These are phyloP conservation scores for Rhinoraja longicauda DNA, from an alignment of 2,797 vertebrate species.

Conservation along the genomic window DNA sequence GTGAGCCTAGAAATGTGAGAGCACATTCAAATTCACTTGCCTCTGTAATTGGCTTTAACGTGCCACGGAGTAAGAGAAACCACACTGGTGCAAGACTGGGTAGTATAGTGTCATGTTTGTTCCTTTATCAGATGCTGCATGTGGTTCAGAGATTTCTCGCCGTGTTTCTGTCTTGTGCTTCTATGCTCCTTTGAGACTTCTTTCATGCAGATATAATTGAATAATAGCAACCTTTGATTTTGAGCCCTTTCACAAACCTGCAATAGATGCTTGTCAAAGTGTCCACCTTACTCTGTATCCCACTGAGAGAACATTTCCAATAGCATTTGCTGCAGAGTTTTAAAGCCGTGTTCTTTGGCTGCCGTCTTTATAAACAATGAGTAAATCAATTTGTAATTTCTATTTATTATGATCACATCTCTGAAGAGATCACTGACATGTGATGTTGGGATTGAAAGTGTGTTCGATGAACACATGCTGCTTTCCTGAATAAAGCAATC, in stretches of 20 bases:
- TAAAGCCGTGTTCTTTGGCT: not conserved
- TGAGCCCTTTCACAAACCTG: constrained; percentile 28
- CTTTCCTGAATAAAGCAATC: constrained; percentile 23
- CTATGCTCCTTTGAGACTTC: constrained; percentile 16
- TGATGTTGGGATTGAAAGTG: not conserved
- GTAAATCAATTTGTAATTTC: constrained; percentile 10
- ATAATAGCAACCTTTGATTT: constrained; percentile 20
- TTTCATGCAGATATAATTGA: constrained; percentile 20
- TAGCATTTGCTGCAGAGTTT: not conserved
- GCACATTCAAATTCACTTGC: not conserved
- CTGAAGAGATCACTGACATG: not conserved
- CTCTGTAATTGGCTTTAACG: not conserved
- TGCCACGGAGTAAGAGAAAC: not conserved
- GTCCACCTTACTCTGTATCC: constrained; percentile 26
- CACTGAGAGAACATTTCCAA: constrained; percentile 17
- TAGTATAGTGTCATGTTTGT: not conserved
- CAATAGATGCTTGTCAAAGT: constrained; percentile 32
- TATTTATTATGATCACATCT: not conserved
- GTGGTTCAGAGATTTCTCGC: not conserved
- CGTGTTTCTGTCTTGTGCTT: not conserved
- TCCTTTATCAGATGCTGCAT: constrained; percentile 30
- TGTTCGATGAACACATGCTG: not conserved
- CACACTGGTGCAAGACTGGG: not conserved
- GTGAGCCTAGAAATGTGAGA: too few relatives aligned
- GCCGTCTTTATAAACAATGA: not conserved